Conservation (phyloP, 2,113 vertebrate genomes). For the Gobiocypris rarus region DNA sequence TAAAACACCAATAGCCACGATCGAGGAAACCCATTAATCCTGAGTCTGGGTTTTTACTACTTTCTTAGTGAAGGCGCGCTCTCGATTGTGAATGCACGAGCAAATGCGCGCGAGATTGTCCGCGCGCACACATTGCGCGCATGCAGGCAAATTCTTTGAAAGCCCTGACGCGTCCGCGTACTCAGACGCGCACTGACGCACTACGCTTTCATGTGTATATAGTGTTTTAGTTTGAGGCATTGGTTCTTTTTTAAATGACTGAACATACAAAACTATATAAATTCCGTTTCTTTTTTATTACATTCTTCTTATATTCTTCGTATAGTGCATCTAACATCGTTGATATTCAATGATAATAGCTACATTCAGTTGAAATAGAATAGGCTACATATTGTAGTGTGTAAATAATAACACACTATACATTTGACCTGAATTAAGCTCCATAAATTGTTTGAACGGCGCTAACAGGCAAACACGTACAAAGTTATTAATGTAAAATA, state of each 20-base stretch:
- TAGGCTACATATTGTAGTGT: neutral
- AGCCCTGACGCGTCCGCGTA: slow-evolving; percentile 29
- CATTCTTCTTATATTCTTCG: no score
- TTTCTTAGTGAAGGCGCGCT: slow-evolving; percentile 63
- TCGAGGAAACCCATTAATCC: slow-evolving; percentile 91
- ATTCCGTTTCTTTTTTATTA: neutral
- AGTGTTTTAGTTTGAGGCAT: neutral
- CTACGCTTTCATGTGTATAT: neutral
- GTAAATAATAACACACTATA: neutral
- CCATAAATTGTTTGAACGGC: neutral
- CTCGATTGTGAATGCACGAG: slow-evolving; percentile 40
- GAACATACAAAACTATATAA: neutral
- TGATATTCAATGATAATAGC: neutral
- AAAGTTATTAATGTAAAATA: slow-evolving; percentile 4
- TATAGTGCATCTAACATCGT: neutral
- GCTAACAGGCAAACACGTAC: neutral
- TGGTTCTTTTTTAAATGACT: neutral
- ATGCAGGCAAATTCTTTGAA: slow-evolving; percentile 35
- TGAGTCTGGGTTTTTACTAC: slow-evolving; percentile 85
- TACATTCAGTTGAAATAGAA: neutral
- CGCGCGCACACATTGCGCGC: slow-evolving; percentile 33
- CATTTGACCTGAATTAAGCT: neutral
- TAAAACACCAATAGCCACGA: slow-evolving; percentile 90
- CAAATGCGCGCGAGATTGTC: neutral
- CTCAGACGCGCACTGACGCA: slow-evolving; percentile 28